Evolutionary conservation across 2,888 invertebrate genomes (phyloP), one percentile per base, ranked within the genome.

Genomic region (Rhagonycha lutea): DNA sequence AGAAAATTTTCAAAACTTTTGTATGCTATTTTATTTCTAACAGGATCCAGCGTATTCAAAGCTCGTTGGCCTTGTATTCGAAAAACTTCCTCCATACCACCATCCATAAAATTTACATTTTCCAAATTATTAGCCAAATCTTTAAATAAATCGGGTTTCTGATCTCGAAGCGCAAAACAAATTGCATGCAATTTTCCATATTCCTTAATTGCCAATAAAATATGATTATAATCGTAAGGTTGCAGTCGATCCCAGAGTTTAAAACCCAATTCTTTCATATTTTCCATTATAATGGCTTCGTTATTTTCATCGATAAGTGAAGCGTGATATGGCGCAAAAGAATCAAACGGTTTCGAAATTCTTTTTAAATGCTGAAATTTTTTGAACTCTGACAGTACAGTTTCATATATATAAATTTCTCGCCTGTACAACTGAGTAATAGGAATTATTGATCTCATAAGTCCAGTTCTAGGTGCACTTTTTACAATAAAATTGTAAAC

Each of bases 331-430:
- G 69, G 32, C 0, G 83, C 75, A 60, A 73, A 78, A 5, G 75
- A 72, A 10, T 75, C 70, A 72, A 83, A 82, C 2, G 75, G 77
- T 2, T 78, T 69, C 8, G 75, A 24, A 18, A 82, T 76, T 10
- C 68, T 63, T 32, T 61, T 72, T 61, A 82, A 82, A 26, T 79
- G 24, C 79, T 84, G 82, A 68, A 84, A 78, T 71, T 80, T 67
- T 24, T 70, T 47, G 62, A 84, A 83, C n/a, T 72, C 77, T 2
- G 81, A 77, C n/a, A 86, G 79, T 8, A 86, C 76, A 2, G 72
- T 72, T n/a, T 79, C 77, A 77, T 86, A 86, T 7, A 84, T 68
- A 68, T 80, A 81, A 5, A 81, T 79, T 79, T 86, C 86, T 18
- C 84, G 77, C 7, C 73, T 26, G 74, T 82, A 86, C 1, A 80